Evolutionary conservation across 1,140 invertebrate species (phyloP).

Genomic region (Paracyclopina nana): DNA sequence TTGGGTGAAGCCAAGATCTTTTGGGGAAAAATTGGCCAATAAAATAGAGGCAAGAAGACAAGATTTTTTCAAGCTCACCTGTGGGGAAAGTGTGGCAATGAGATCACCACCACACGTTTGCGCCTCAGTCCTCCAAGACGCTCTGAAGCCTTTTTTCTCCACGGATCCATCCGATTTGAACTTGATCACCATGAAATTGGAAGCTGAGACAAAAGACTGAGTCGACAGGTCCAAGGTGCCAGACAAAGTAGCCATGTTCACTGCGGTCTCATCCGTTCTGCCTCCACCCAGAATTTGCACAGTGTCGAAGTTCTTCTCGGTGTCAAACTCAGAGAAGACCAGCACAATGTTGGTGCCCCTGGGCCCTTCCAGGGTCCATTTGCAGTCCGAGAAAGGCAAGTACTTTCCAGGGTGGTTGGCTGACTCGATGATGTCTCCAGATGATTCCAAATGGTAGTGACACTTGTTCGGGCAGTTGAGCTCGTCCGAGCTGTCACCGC

Average conservation of each 20-base stretch:
- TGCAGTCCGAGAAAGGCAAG: constrained; percentile 66
- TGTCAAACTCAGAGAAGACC: constrained; percentile 91
- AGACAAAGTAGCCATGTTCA: constrained; percentile 71
- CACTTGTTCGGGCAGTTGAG: constrained; percentile 67
- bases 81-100: constrained; percentile 55
- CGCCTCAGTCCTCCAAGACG: constrained; percentile 67
- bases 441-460: constrained; percentile 72
- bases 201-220: constrained; percentile 71
- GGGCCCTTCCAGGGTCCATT: constrained; percentile 90
- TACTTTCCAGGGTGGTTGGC: constrained; percentile 87
- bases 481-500: constrained; percentile 76
- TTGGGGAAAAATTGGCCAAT: not conserved
- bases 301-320: constrained; percentile 84
- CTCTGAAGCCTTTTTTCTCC: constrained; percentile 29
- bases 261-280: constrained; percentile 75
- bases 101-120: constrained; percentile 66
- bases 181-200: constrained; percentile 94
- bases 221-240: constrained; percentile 53
- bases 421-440: constrained; percentile 82
- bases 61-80: constrained; percentile 29
- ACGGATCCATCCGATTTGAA: constrained; percentile 62
- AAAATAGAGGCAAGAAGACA: constrained; percentile 5
- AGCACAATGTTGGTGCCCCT: constrained; percentile 80
- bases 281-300: constrained; percentile 87
- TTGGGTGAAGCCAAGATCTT: constrained; percentile 52